These are phyloP conservation scores for Podocnemis expansa DNA, from an alignment of 2,113 vertebrate genomes.

Conservation along the genomic window DNA sequence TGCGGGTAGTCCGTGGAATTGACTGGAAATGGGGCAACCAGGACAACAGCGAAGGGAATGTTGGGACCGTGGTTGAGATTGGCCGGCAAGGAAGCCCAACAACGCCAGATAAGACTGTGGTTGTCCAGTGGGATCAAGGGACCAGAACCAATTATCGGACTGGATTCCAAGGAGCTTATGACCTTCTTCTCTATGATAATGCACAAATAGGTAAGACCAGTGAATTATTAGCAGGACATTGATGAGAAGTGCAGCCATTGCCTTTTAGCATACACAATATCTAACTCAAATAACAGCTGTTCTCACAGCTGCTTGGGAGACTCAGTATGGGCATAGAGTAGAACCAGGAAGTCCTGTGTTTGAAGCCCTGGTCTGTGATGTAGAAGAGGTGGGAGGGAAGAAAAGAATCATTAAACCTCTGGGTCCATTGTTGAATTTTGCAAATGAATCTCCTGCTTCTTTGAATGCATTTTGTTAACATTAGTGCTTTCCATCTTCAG, in stretches of 20 bases:
- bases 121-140: conserved; percentile 98
- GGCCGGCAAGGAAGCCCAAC: conserved; percentile 95
- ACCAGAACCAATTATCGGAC: conserved; percentile 97
- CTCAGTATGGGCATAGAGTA: neutral
- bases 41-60: conserved; percentile 94
- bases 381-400: neutral
- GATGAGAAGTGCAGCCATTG: neutral
- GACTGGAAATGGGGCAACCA: conserved; percentile 99
- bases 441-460: neutral
- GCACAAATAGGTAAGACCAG: conserved; percentile 89
- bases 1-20: conserved; percentile 93
- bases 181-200: conserved; percentile 96
- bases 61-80: conserved; percentile 96
- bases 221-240: accelerated
- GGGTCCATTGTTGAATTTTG: neutral
- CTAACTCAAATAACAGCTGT: neutral
- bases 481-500: neutral
- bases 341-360: too few species aligned
- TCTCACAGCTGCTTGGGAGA: neutral
- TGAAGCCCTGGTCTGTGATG: neutral
- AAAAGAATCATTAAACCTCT: neutral
- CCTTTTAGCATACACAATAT: neutral
- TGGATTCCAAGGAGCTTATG: conserved; percentile 93
- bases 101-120: conserved; percentile 95
- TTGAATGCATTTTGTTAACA: too few species aligned